phyloP scores from a whole-genome alignment of 2,797 vertebrate genomes.

The Syncerus caffer region DNA sequence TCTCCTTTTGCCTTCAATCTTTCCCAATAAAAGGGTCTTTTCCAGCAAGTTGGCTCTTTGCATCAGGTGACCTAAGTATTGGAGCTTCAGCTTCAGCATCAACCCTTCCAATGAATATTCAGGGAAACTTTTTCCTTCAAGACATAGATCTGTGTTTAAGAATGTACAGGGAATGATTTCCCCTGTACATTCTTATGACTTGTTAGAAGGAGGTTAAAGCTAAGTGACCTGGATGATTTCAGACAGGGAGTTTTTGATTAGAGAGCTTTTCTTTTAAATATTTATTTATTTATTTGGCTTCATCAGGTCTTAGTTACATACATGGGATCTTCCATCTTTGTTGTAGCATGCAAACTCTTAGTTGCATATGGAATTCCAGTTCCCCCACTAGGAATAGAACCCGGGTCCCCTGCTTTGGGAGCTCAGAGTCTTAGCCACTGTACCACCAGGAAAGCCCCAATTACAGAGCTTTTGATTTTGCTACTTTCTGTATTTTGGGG shows the following conservation, averaged over 20 bases:
- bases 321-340: not conserved
- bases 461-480: not conserved
- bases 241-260: not conserved
- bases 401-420: not conserved
- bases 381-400: not conserved
- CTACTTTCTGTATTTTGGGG: not conserved
- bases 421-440: not conserved
- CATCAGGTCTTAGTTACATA: not conserved
- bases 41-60: not conserved
- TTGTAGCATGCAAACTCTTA: not conserved
- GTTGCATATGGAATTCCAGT: not conserved
- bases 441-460: not conserved
- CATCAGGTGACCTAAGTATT: not conserved
- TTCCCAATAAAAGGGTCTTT: not conserved
- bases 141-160: not conserved
- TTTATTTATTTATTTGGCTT: not conserved
- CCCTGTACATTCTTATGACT: not conserved
- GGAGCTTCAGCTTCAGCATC: not conserved
- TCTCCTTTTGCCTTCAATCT: not conserved
- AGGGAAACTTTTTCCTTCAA: not conserved
- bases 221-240: not conserved
- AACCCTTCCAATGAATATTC: not conserved
- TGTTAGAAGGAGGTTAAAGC: not conserved
- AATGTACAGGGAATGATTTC: not conserved
- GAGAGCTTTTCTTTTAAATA: not conserved